A percentile compares a stretch with the other conserved stretches of the same genome.
phyloP scores from a whole-genome alignment of 2,888 invertebrate genomes.

The Hofmannophila pseudospretella region DNA sequence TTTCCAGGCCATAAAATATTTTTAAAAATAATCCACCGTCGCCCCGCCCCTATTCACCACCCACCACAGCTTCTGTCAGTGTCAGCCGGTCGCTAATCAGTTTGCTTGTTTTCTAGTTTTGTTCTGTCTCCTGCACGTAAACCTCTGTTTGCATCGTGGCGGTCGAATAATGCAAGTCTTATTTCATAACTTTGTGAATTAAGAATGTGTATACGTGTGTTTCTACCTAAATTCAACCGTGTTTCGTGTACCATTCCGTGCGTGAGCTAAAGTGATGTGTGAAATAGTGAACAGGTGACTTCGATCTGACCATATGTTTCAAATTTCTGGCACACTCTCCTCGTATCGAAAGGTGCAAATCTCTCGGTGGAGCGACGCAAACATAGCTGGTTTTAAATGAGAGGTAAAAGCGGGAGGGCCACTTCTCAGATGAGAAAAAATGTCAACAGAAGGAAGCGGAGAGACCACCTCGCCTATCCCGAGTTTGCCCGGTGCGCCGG shows the following conservation, averaged over 20 bases:
- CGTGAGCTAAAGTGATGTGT: conserved; percentile 53
- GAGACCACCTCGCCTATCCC: conserved; percentile 71
- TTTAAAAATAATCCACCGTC: too few species aligned
- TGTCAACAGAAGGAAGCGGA: conserved; percentile 83
- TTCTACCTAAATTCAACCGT: conserved; percentile 25
- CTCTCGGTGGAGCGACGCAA: conserved; percentile 34
- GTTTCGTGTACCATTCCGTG: conserved; percentile 31
- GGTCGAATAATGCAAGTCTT: conserved; percentile 28
- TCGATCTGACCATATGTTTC: conserved; percentile 70
- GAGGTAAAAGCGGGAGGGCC: conserved; percentile 50
- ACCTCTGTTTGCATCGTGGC: conserved; percentile 46
- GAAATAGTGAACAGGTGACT: conserved; percentile 64
- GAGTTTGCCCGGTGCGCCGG: conserved; percentile 71
- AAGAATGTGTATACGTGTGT: conserved; percentile 27
- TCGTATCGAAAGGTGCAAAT: conserved; percentile 31
- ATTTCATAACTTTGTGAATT: conserved; percentile 19
- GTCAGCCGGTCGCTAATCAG: conserved; percentile 12
- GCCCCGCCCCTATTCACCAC: too few species aligned
- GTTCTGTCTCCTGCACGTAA: conserved; percentile 31
- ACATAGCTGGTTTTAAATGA: conserved; percentile 61
- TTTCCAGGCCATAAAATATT: too few species aligned
- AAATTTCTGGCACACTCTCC: conserved; percentile 41
- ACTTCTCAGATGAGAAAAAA: conserved; percentile 80
- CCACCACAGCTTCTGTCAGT: conserved; percentile 11
- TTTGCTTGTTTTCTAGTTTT: conserved; percentile 40